These are phyloP conservation scores for Sminthurides aquaticus DNA, from an alignment of 2,888 invertebrate genomes.

Conservation along the genomic window DNA sequence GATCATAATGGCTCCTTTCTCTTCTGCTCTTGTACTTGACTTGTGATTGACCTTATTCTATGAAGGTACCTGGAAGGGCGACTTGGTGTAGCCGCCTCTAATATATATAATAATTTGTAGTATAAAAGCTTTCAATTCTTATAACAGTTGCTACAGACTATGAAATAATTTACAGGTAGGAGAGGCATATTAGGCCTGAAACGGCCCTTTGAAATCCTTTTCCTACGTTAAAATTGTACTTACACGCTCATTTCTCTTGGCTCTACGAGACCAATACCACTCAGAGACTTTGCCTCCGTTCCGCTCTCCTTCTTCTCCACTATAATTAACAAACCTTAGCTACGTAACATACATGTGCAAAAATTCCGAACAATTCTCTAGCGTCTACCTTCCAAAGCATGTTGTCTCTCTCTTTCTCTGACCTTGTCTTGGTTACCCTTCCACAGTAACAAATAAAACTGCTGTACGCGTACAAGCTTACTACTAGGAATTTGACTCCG, in stretches of 20 bases:
- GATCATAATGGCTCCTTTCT: too few species aligned
- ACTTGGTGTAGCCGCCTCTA: too few species aligned
- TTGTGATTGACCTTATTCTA: too few species aligned
- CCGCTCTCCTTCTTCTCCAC: constrained; percentile 27
- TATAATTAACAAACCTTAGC: constrained; percentile 12
- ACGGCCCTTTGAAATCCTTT: constrained; percentile 31
- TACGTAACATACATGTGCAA: constrained; percentile 7
- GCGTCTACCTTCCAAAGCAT: too few species aligned
- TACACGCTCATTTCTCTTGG: constrained; percentile 41
- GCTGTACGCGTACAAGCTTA: too few species aligned
- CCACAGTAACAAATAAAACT: too few species aligned
- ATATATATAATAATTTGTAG: background rate
- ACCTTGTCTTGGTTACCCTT: too few species aligned
- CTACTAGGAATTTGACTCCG: too few species aligned
- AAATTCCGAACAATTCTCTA: background rate
- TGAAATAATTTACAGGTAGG: constrained; percentile 36
- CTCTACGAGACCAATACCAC: constrained; percentile 13
- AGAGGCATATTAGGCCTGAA: constrained; percentile 35
- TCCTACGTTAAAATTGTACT: constrained; percentile 43
- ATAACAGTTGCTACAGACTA: background rate
- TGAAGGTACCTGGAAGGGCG: too few species aligned
- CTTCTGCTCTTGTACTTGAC: too few species aligned
- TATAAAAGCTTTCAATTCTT: background rate
- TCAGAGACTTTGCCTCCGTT: constrained; percentile 21
- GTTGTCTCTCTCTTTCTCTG: too few species aligned